These are phyloP conservation scores for Drosophila obscura DNA, from an alignment of 1,140 invertebrate species.

Conservation along the genomic window DNA sequence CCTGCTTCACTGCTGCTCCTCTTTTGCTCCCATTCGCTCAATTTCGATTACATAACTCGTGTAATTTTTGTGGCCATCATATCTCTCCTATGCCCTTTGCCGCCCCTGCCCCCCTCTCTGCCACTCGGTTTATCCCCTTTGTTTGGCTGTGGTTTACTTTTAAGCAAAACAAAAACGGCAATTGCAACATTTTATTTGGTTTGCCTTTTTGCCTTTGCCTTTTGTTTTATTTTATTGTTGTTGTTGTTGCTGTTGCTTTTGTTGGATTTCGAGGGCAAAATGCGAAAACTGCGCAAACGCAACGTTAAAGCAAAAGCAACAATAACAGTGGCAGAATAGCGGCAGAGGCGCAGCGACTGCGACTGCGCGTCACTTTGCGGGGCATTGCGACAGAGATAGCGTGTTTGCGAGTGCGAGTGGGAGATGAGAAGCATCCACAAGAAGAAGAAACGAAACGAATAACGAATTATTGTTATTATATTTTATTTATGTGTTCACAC, in stretches of 20 bases:
- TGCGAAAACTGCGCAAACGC: constrained; percentile 55
- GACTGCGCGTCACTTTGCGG: too few species aligned
- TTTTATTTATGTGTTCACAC: constrained; percentile 27
- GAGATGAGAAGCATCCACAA: neutral
- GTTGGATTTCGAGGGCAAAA: constrained; percentile 36
- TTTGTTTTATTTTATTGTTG: constrained; percentile 1
- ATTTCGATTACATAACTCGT: constrained; percentile 46
- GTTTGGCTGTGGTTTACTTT: constrained; percentile 50
- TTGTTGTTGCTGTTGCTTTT: constrained; percentile 2
- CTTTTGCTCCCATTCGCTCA: constrained; percentile 33
- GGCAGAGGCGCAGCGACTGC: constrained; percentile 14
- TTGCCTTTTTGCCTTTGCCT: neutral
- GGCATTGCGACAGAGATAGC: too few species aligned
- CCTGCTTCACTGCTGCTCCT: neutral
- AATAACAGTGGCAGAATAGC: constrained; percentile 26
- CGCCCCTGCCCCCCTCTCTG: too few species aligned
- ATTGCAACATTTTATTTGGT: constrained; percentile 53
- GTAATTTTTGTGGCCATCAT: too few species aligned
- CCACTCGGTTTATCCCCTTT: constrained; percentile 6
- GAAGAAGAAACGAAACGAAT: constrained; percentile 24
- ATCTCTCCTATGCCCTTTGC: neutral
- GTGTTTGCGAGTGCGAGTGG: too few species aligned
- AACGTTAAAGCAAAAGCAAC: constrained; percentile 7
- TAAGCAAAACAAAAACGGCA: constrained; percentile 48
- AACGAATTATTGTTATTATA: constrained; percentile 37